These are phyloP conservation scores for Salvelinus namaycush DNA, from an alignment of 2,113 vertebrate species.

Conservation along the genomic window DNA sequence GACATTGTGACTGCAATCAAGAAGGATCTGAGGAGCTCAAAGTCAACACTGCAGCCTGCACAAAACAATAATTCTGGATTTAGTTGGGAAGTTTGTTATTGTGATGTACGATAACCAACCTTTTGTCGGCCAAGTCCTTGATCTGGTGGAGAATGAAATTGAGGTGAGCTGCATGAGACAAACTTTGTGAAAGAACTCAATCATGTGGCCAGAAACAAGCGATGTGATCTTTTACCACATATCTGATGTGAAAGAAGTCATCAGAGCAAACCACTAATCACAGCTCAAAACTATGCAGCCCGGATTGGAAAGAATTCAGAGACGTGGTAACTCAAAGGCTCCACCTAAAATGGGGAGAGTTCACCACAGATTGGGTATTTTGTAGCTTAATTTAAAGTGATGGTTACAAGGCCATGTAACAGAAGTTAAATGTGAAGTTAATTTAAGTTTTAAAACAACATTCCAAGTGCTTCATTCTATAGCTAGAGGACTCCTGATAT, in stretches of 20 bases:
- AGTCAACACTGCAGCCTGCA: too few relatives aligned
- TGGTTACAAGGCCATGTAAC: too few relatives aligned
- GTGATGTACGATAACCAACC: neutral
- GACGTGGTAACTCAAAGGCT: neutral
- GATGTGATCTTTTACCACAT: neutral
- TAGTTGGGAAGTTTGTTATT: neutral
- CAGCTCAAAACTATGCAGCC: neutral
- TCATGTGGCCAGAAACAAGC: neutral
- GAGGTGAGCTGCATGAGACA: neutral
- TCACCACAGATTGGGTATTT: too few relatives aligned
- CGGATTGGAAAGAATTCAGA: neutral
- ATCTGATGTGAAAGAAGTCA: neutral
- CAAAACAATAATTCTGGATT: neutral
- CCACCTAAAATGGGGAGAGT: too few relatives aligned
- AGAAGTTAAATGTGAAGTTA: too few relatives aligned
- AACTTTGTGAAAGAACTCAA: neutral
- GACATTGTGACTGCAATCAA: too few relatives aligned
- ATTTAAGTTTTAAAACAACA: too few relatives aligned
- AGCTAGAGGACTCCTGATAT: too few relatives aligned
- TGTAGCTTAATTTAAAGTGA: too few relatives aligned
- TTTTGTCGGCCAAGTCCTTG: neutral
- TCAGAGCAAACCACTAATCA: neutral
- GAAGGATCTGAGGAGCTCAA: too few relatives aligned
- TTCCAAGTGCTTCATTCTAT: too few relatives aligned
- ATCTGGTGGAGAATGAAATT: neutral